phyloP scores from a whole-genome alignment of 2,113 vertebrate species.

The Xyliphius kryptos region DNA sequence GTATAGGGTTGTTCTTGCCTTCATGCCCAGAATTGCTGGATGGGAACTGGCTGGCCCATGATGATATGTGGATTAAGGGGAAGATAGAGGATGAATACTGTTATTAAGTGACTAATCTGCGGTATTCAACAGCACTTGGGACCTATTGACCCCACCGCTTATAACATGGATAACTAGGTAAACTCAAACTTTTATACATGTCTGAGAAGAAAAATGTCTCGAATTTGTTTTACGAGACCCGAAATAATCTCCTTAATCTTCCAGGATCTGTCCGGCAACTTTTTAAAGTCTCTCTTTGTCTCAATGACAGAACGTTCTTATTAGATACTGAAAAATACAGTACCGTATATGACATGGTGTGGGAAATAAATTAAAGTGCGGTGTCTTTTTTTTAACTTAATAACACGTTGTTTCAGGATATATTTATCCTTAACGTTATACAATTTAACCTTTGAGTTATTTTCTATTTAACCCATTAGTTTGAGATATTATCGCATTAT shows the following conservation, averaged over 20 bases:
- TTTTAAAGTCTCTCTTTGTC: neutral
- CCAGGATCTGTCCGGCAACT: neutral
- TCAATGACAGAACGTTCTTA: neutral
- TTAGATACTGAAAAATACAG: constrained; percentile 1
- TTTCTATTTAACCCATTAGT: neutral
- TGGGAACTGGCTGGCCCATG: too few species aligned
- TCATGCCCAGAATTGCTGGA: too few species aligned
- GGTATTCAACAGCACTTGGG: too few species aligned
- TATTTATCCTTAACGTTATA: too few species aligned
- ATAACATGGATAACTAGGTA: neutral
- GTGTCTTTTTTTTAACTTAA: neutral
- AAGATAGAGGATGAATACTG: too few species aligned
- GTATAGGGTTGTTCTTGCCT: too few species aligned
- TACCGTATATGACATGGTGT: neutral
- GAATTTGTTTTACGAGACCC: neutral
- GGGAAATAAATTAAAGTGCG: neutral
- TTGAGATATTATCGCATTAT: neutral
- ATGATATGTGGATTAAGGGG: too few species aligned
- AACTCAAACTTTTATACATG: neutral
- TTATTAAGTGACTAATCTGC: too few species aligned
- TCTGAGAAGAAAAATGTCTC: neutral
- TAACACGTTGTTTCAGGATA: neutral
- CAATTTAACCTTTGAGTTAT: neutral
- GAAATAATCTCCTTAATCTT: neutral
- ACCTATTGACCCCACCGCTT: too few species aligned